Percentiles rank a stretch among this genome's conserved stretches.
phyloP scores from a whole-genome alignment of 2,797 vertebrate species.

The Muscicapa striata region DNA sequence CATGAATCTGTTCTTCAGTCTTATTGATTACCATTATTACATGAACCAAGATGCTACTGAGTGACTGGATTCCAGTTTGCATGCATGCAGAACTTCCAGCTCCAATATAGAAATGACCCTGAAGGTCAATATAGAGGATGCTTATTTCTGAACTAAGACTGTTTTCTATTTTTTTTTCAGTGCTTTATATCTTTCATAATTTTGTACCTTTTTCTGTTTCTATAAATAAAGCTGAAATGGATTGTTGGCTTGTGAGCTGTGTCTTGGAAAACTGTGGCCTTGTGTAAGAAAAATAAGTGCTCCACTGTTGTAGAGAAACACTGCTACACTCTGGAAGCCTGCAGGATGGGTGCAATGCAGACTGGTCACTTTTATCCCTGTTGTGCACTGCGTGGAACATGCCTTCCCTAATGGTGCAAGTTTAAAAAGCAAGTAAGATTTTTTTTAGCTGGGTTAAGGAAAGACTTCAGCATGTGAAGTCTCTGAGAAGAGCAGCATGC shows the following conservation, averaged over 20 bases:
- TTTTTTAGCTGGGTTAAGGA: background rate
- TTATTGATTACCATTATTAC: background rate
- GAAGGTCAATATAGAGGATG: background rate
- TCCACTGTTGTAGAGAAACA: background rate
- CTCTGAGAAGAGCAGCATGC: background rate
- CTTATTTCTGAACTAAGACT: background rate
- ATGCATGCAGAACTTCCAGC: background rate
- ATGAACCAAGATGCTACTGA: background rate
- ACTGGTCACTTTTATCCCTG: background rate
- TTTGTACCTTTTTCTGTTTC: slow-evolving; percentile 23
- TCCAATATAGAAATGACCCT: background rate
- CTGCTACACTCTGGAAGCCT: accelerated
- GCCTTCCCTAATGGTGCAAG: background rate
- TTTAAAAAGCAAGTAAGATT: background rate
- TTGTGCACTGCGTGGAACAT: background rate
- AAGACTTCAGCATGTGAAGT: background rate
- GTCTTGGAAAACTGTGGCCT: background rate
- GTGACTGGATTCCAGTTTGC: background rate
- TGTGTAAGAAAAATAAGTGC: background rate
- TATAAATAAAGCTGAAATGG: slow-evolving; percentile 48
- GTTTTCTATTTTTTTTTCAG: background rate
- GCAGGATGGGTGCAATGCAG: background rate
- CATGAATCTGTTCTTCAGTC: background rate
- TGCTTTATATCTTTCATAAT: background rate
- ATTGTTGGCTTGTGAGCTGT: background rate